Evolutionary conservation across 2,888 invertebrate species (phyloP).

Genomic region (Diabrotica balteata): DNA sequence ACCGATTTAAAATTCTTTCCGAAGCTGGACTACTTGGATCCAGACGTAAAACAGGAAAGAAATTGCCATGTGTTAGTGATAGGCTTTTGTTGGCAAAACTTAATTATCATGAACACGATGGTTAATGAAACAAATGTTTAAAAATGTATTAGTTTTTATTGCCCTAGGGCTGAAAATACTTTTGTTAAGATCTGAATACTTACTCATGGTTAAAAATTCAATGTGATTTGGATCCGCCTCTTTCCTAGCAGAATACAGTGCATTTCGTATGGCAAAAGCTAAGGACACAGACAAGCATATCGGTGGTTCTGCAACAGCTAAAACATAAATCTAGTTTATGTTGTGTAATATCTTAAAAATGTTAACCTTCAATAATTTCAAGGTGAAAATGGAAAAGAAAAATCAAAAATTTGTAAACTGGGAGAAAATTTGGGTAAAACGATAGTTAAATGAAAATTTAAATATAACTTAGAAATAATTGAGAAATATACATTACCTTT

Average conservation of each 20-base stretch:
- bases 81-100: no score
- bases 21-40: no score
- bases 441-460: background rate
- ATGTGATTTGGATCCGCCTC: conserved; percentile 68
- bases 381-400: no score
- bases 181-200: conserved; percentile 40
- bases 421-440: background rate
- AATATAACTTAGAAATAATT: background rate
- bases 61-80: no score
- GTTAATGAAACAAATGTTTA: background rate
- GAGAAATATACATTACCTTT: conserved; percentile 65
- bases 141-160: background rate
- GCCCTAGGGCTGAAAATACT: no score
- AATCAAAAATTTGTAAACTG: no score
- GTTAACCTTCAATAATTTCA: no score
- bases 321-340: conserved; percentile 14
- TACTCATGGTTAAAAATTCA: conserved; percentile 69
- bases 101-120: no score
- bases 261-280: conserved; percentile 73
- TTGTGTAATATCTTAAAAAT: no score
- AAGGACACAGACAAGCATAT: conserved; percentile 60
- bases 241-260: conserved; percentile 70
- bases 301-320: conserved; percentile 67
- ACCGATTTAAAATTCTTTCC: no score
- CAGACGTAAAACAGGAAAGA: no score